A percentile compares a stretch with the other conserved stretches of the same genome.
These are phyloP conservation scores for Heliconius ismenius DNA, from an alignment of 2,888 invertebrate species.

Conservation along the genomic window DNA sequence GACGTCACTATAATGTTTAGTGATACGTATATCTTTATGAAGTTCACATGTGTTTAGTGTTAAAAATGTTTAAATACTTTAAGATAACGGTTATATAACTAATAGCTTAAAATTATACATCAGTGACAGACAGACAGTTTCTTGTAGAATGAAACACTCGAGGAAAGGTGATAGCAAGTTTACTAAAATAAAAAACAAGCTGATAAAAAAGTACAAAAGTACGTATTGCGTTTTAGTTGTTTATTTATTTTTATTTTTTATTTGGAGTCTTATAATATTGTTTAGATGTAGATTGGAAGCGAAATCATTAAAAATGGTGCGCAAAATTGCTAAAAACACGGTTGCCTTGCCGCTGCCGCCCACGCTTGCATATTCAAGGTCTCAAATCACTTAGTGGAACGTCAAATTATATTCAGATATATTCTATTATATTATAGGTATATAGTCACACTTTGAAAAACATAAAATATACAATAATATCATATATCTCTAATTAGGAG, in stretches of 20 bases:
- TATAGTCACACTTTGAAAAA: background rate
- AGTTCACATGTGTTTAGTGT: constrained; percentile 46
- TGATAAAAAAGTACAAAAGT: constrained; percentile 74
- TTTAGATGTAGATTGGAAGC: background rate
- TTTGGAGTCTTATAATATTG: background rate
- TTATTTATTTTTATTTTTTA: background rate
- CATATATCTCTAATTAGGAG: constrained; percentile 13
- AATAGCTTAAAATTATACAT: constrained; percentile 25
- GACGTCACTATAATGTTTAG: constrained; percentile 45
- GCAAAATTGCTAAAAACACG: constrained; percentile 55
- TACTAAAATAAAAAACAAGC: constrained; percentile 70
- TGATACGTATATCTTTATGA: constrained; percentile 45
- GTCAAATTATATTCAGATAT: constrained; percentile 19
- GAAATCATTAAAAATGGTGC: constrained; percentile 35
- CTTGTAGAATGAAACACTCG: constrained; percentile 60
- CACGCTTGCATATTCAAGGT: constrained; percentile 64
- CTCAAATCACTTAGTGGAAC: constrained; percentile 54
- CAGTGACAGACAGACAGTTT: background rate
- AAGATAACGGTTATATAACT: constrained; percentile 36
- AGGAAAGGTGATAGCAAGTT: constrained; percentile 68
- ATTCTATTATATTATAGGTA: background rate
- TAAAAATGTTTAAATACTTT: constrained; percentile 39
- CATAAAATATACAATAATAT: background rate
- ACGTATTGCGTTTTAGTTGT: constrained; percentile 41
- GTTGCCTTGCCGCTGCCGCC: constrained; percentile 57